Base-by-base conservation (phyloP, 2,797 vertebrate genomes). In the Pelochelys cantorii region DNA sequence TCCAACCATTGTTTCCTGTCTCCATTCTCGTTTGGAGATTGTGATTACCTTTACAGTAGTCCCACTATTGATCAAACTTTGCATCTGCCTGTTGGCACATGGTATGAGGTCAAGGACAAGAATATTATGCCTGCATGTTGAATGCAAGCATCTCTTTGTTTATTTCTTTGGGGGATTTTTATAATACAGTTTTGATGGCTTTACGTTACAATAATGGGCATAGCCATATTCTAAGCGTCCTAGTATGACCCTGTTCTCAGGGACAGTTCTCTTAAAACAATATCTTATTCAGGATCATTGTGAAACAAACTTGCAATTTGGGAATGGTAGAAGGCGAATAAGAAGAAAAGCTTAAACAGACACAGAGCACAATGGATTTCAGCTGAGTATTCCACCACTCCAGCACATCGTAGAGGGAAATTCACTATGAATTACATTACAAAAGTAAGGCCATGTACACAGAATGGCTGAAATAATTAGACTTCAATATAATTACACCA, bases 381-480 rank as follows among this genome's bases (percentile, higher is more conserved):
- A 95, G 96, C 92, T 95, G 94, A 93, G 95, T 94, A 86, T 96
- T 98, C 97, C 95, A 96, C 96, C 97, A n/a, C 97, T 96, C 97
- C 93, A 98, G 97, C 96, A 98, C 96, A 97, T 98, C 97, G 97
- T 90, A 92, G 92, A 88, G 88, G 96, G 95, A 97, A 97, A 97
- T 15, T 54, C 11, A 54, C 53, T 54, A 48, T 48, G 42, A 48
- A 48, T 48, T 48, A 48, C 97, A 96, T 97, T 96, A 97, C 85
- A 95, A 96, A 97, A 77, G 3, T 94, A 92, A 97, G 96, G 96
- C 93, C 96, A 97, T 95, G 96, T 95, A 97, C 97, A 97, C 97
- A 92, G 85, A 77, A 91, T 95, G 94, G 92, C 94, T 48, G 81
- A 65, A 96, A 94, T 92, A 93, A 93, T 90, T 95, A 95, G 20